Conservation (phyloP, 64 coral and sea anemone species). For the Trachythela sp. region DNA sequence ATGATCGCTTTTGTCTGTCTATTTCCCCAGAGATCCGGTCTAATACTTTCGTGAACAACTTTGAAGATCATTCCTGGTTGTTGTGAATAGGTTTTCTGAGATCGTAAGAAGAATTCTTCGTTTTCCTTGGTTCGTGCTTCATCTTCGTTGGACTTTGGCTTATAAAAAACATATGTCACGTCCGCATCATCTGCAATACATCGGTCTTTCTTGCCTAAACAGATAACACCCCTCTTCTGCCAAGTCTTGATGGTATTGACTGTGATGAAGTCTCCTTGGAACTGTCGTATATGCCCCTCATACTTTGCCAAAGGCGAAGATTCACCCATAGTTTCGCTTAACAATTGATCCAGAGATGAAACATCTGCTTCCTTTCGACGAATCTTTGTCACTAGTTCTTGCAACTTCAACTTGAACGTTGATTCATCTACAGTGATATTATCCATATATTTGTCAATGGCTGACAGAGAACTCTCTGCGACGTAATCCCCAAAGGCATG, state of each 20-base stretch:
- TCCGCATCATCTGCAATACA: neutral
- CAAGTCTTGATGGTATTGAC: neutral
- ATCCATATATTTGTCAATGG: neutral
- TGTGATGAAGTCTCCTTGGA: neutral
- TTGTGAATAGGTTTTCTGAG: neutral
- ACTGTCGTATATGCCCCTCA: neutral
- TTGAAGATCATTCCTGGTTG: neutral
- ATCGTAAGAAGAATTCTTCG: neutral
- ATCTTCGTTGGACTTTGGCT: neutral
- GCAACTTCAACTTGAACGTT: neutral
- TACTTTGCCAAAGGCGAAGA: neutral
- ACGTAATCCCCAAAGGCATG: neutral
- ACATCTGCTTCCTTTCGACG: neutral
- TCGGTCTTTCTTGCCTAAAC: neutral
- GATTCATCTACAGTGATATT: neutral
- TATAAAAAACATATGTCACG: neutral
- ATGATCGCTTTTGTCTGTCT: neutral
- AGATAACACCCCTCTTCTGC: neutral
- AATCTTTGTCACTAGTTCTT: constrained; percentile 5
- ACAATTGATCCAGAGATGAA: neutral
- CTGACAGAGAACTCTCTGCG: neutral
- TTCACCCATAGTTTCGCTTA: neutral
- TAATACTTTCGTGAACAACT: neutral
- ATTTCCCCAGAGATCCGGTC: neutral
- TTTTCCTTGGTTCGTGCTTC: neutral